phyloP scores from a whole-genome alignment of 1,140 invertebrate species.

The Centruroides sculpturatus region DNA sequence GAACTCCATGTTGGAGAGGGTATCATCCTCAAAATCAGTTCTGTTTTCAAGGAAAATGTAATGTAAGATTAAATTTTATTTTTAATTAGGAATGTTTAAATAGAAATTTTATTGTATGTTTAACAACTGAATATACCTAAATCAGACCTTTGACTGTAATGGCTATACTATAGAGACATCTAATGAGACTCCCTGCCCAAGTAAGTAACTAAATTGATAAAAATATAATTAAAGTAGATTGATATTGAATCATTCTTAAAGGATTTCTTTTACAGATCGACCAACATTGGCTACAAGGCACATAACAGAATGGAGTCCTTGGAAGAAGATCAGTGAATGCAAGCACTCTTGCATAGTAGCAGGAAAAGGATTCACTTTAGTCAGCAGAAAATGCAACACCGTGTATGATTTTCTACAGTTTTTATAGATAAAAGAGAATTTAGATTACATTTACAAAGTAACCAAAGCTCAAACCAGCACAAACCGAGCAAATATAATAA shows the following conservation, averaged over 20 bases:
- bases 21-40: conserved; percentile 14
- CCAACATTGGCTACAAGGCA: not conserved
- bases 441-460: too few relatives aligned
- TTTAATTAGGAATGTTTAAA: too few relatives aligned
- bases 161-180: conserved; percentile 10
- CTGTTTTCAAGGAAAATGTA: conserved; percentile 20
- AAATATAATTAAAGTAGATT: too few relatives aligned
- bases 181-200: conserved; percentile 4
- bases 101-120: too few relatives aligned
- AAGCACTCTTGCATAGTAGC: conserved; percentile 13
- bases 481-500: too few relatives aligned
- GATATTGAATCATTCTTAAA: not conserved
- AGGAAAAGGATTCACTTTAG: conserved; percentile 17
- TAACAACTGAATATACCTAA: not conserved
- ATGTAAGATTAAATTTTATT: not conserved
- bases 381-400: conserved; percentile 17
- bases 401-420: conserved; percentile 11
- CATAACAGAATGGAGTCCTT: conserved; percentile 11
- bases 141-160: conserved; percentile 13
- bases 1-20: conserved; percentile 18
- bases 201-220: not conserved
- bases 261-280: not conserved
- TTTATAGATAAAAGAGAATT: not conserved
- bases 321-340: conserved; percentile 17
- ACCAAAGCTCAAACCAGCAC: too few relatives aligned